These are phyloP conservation scores for Narcine bancroftii DNA, from an alignment of 2,113 vertebrate species.

Conservation along the genomic window DNA sequence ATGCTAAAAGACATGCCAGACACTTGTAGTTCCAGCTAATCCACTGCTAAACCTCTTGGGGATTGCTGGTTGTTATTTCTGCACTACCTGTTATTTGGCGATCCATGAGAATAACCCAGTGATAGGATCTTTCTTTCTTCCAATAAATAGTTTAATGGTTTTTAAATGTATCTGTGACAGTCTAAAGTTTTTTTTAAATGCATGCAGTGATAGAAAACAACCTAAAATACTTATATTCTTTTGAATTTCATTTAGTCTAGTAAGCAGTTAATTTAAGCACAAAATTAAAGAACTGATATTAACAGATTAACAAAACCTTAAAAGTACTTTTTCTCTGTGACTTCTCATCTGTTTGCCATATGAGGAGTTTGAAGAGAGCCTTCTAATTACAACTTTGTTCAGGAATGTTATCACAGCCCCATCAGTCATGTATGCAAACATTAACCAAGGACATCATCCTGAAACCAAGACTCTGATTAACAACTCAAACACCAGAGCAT, in stretches of 20 bases:
- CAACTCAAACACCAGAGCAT: constrained; percentile 9
- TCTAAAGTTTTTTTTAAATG: not conserved
- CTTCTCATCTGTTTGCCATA: constrained; percentile 36
- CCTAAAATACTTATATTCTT: not conserved
- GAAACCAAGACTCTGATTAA: constrained; percentile 24
- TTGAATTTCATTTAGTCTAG: not conserved
- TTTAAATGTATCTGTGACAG: not conserved
- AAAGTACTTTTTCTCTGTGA: not conserved
- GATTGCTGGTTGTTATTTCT: not conserved
- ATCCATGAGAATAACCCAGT: not conserved
- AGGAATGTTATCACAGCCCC: constrained; percentile 48
- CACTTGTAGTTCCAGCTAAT: not conserved
- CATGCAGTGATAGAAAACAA: not conserved
- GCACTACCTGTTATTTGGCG: not conserved
- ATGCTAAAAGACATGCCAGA: not conserved
- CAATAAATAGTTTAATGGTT: not conserved
- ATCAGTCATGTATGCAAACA: constrained; percentile 25
- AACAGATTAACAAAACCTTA: not conserved
- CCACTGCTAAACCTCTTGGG: not conserved
- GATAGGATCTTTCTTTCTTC: not conserved
- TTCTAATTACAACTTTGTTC: constrained; percentile 45
- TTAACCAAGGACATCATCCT: constrained; percentile 31
- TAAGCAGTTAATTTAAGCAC: not conserved
- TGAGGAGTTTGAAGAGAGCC: constrained; percentile 44
- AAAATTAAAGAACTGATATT: constrained; percentile 27